A percentile compares a stretch with the other conserved stretches of the same genome.
Conservation (phyloP, 2,888 invertebrate genomes). For the Anticlea derivata region DNA sequence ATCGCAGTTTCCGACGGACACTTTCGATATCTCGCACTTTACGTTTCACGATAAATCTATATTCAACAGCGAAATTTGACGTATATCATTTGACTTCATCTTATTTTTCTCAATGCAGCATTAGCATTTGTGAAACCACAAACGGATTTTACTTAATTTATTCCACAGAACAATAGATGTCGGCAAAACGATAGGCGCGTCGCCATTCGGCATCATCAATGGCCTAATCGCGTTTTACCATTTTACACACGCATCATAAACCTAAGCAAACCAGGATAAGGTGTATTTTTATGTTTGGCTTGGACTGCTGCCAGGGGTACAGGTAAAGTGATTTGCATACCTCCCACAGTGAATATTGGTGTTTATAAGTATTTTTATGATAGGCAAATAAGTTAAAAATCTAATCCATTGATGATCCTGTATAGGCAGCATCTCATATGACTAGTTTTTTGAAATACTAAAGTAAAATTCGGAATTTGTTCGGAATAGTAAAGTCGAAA, state of each 20-base stretch:
- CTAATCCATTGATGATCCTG: no score
- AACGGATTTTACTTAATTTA: constrained; percentile 26
- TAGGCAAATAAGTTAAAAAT: constrained; percentile 17
- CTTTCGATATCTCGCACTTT: constrained; percentile 1
- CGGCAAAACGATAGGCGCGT: constrained; percentile 44
- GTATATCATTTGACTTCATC: constrained; percentile 5
- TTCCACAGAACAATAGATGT: constrained; percentile 35
- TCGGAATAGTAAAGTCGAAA: no score
- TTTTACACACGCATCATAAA: constrained; percentile 78
- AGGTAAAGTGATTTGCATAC: constrained; percentile 81
- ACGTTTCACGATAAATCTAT: not conserved
- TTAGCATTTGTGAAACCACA: constrained; percentile 37
- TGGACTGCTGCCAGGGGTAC: constrained; percentile 66
- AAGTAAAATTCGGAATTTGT: no score
- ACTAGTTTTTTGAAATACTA: no score
- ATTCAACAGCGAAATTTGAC: constrained; percentile 3
- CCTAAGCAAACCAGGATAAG: constrained; percentile 78
- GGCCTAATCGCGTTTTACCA: constrained; percentile 72
- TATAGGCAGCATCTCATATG: no score
- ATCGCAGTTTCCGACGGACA: not conserved
- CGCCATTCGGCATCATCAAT: constrained; percentile 66
- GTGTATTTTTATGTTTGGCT: constrained; percentile 65
- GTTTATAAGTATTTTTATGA: constrained; percentile 47
- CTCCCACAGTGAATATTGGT: constrained; percentile 72
- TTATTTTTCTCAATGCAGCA: constrained; percentile 30